Conservation (phyloP, 2,797 vertebrate species). For the Peromyscus melanophrys region DNA sequence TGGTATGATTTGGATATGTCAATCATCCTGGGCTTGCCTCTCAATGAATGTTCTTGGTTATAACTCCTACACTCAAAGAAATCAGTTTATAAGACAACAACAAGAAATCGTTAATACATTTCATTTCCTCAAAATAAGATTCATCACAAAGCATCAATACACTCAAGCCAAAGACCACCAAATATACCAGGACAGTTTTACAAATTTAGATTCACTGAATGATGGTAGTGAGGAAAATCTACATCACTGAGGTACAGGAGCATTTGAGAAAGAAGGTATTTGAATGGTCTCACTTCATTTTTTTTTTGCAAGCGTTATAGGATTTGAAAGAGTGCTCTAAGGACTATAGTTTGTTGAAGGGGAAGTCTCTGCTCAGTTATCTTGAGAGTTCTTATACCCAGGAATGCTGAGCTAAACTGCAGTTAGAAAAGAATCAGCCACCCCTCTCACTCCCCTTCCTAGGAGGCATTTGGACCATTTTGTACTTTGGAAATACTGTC, state of each 20-base stretch:
- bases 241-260: neutral
- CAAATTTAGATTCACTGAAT: neutral
- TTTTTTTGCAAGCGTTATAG: neutral
- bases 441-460: neutral
- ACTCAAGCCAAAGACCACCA: neutral
- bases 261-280: neutral
- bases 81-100: slow-evolving; percentile 1
- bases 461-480: neutral
- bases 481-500: neutral
- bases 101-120: neutral
- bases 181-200: neutral
- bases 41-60: neutral
- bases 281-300: neutral
- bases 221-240: neutral
- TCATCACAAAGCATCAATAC: neutral
- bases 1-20: neutral
- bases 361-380: neutral
- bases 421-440: neutral
- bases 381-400: neutral
- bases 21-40: neutral
- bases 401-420: neutral
- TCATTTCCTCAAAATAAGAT: neutral
- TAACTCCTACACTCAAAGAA: neutral
- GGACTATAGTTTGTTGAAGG: neutral
- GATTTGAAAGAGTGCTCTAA: neutral